These are phyloP conservation scores for Syngnathus floridae DNA, from an alignment of 2,113 vertebrate genomes.

Conservation along the genomic window DNA sequence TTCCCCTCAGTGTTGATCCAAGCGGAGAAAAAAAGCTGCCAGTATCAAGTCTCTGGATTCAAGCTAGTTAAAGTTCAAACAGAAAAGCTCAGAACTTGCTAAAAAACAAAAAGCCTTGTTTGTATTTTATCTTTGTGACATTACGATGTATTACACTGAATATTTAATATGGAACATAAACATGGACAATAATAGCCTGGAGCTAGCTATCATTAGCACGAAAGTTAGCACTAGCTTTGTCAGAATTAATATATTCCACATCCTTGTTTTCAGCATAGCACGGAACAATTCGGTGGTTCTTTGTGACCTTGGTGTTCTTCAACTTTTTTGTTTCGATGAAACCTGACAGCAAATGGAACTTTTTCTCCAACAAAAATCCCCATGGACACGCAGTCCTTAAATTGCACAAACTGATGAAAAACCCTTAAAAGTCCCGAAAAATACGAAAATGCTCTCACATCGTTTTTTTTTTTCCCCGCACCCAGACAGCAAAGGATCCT, in stretches of 20 bases:
- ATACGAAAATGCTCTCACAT: not conserved
- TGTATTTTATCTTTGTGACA: not conserved
- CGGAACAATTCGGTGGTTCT: conserved; percentile 9
- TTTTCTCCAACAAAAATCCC: not conserved
- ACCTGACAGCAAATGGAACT: conserved; percentile 4
- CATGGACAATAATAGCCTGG: not conserved
- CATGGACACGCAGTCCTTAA: not conserved
- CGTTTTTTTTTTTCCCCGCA: not conserved
- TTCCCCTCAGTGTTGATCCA: not conserved
- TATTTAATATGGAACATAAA: not conserved
- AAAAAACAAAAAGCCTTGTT: not conserved
- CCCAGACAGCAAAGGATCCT: not conserved
- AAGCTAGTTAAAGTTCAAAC: not conserved
- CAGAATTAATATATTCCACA: not conserved
- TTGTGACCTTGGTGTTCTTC: not conserved
- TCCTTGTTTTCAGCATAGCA: not conserved
- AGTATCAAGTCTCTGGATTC: not conserved
- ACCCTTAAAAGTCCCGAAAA: not conserved
- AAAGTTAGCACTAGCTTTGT: not conserved
- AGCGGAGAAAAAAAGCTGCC: not conserved
- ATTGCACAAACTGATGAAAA: conserved; percentile 3
- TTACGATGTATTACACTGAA: not conserved
- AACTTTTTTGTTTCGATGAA: conserved; percentile 8
- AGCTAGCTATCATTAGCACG: not conserved
- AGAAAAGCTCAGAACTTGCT: not conserved